phyloP scores from a whole-genome alignment of 1,140 invertebrate genomes.

The Papilio aristodemus region DNA sequence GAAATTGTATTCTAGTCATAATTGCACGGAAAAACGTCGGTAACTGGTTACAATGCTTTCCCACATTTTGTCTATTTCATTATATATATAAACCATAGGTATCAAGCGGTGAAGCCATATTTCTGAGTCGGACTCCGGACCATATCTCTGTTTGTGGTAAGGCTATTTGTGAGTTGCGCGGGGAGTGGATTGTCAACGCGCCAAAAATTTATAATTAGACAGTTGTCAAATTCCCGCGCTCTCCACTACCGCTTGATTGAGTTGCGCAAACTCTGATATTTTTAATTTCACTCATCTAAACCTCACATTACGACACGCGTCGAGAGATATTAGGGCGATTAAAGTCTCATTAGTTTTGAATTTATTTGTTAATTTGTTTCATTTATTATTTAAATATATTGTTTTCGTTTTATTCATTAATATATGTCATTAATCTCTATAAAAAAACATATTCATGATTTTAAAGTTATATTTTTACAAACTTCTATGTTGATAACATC shows the following conservation, averaged over 20 bases:
- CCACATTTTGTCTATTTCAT: too few species aligned
- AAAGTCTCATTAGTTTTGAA: neutral
- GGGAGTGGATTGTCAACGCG: constrained; percentile 49
- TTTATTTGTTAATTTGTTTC: constrained; percentile 5
- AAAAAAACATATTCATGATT: too few species aligned
- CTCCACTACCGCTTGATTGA: constrained; percentile 34
- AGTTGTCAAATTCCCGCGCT: constrained; percentile 52
- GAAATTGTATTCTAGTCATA: too few species aligned
- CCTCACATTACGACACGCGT: neutral
- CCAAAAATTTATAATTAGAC: constrained; percentile 61
- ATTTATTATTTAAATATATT: constrained; percentile 15
- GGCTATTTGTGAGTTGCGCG: constrained; percentile 15
- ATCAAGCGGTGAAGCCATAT: neutral
- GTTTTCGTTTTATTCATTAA: neutral
- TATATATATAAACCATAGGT: neutral
- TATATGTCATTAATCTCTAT: neutral
- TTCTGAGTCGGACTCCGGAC: neutral
- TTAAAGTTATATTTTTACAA: too few species aligned
- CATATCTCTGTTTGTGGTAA: constrained; percentile 8
- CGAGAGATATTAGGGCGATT: neutral
- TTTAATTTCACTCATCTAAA: constrained; percentile 7
- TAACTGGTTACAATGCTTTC: too few species aligned
- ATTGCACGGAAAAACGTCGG: too few species aligned
- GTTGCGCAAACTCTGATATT: constrained; percentile 33
- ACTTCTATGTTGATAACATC: too few species aligned